phyloP scores from a whole-genome alignment of 2,797 vertebrate species.

The Mormyrus hasselquistii region DNA sequence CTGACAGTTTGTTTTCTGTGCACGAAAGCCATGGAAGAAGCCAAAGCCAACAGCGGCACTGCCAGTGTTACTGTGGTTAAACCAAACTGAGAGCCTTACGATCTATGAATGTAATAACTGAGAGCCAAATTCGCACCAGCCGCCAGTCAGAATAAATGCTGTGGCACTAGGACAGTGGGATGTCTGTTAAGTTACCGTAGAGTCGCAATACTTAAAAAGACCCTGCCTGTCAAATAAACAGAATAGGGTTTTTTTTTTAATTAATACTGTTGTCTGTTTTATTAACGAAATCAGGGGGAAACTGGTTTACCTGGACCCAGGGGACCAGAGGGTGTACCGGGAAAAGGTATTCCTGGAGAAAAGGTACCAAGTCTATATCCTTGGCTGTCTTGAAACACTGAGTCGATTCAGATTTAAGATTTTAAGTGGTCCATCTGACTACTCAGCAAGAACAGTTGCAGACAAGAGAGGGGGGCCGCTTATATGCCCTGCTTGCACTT shows the following conservation, averaged over 20 bases:
- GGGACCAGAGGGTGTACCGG: slow-evolving; percentile 62
- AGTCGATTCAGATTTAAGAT: background rate
- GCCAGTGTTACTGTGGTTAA: background rate
- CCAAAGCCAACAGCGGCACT: background rate
- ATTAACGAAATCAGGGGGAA: slow-evolving; percentile 62
- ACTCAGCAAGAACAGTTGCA: background rate
- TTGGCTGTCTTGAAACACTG: background rate
- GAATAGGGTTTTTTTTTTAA: background rate
- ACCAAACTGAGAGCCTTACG: background rate
- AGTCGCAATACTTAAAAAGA: background rate
- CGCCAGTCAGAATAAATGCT: background rate
- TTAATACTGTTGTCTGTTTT: background rate
- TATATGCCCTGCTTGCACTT: background rate
- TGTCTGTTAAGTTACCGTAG: background rate
- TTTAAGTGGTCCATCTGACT: background rate
- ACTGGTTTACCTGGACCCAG: slow-evolving; percentile 62
- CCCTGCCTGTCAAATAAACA: background rate
- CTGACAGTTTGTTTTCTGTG: background rate
- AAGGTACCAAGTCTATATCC: slow-evolving; percentile 58
- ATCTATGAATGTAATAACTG: background rate
- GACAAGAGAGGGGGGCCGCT: background rate
- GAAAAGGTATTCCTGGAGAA: slow-evolving; percentile 68
- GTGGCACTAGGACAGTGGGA: background rate
- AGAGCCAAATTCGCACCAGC: background rate
- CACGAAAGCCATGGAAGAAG: background rate